Conservation (phyloP, 1,140 invertebrate species). For the Leptopilina boulardi region DNA sequence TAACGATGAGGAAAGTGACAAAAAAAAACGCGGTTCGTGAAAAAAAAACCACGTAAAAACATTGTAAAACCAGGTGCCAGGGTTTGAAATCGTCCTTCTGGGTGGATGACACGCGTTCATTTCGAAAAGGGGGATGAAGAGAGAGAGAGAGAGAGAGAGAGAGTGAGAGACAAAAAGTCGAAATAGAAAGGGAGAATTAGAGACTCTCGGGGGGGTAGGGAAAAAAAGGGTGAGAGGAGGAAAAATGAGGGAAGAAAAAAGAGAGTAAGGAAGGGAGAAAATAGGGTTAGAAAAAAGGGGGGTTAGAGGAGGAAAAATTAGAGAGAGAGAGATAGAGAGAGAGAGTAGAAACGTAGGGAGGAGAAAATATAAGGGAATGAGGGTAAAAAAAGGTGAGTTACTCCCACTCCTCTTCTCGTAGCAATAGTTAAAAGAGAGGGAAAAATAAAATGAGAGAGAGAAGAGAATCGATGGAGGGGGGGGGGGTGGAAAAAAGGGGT, state of each 20-base stretch:
- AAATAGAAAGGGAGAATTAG: conserved; percentile 49
- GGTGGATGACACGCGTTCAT: conserved; percentile 69
- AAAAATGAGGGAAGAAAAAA: conserved; percentile 19
- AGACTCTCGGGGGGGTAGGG: too few relatives aligned
- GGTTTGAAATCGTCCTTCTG: conserved; percentile 66
- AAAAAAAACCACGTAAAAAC: conserved; percentile 21
- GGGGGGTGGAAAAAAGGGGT: not conserved
- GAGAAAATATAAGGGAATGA: not conserved
- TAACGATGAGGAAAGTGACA: conserved; percentile 51
- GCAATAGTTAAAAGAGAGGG: conserved; percentile 29
- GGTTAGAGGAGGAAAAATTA: conserved; percentile 18
- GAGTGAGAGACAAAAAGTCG: conserved; percentile 35
- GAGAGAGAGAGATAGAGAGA: conserved; percentile 34
- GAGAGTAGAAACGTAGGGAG: conserved; percentile 17
- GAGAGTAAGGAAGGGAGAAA: not conserved
- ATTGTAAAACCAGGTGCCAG: conserved; percentile 63
- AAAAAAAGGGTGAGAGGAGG: conserved; percentile 12
- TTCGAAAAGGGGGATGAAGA: conserved; percentile 56
- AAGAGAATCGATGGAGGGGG: conserved; percentile 41
- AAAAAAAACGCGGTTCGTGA: too few relatives aligned
- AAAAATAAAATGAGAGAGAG: conserved; percentile 38
- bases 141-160: conserved; percentile 48
- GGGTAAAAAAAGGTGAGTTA: too few relatives aligned
- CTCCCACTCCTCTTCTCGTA: too few relatives aligned
- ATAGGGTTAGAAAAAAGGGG: not conserved